Conservation (phyloP, 2,113 vertebrate species). For the Entomyzon cyanotis region DNA sequence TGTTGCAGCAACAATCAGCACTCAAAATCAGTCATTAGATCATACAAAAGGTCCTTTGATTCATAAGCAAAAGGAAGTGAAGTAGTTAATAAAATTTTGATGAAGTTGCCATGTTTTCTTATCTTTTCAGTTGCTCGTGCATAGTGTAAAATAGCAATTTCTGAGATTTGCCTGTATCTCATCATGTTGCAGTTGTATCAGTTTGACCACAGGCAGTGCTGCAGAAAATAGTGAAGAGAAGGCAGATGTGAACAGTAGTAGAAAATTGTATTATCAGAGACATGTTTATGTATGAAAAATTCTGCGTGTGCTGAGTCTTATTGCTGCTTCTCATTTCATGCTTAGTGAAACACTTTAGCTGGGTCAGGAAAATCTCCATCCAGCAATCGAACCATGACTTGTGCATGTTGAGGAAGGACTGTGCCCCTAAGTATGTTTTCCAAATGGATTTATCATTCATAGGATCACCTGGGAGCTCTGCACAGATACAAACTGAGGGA, state of each 20-base stretch:
- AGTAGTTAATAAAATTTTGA: not conserved
- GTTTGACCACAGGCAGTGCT: not conserved
- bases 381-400: not conserved
- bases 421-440: not conserved
- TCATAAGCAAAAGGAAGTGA: not conserved
- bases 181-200: not conserved
- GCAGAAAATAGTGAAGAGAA: not conserved
- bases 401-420: not conserved
- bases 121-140: not conserved
- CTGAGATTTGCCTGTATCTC: not conserved
- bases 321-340: not conserved
- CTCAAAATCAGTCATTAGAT: not conserved
- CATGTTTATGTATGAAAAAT: not conserved
- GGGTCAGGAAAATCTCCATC: not conserved
- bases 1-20: not conserved
- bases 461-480: not conserved
- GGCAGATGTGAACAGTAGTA: not conserved
- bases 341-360: not conserved
- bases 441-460: fast-evolving
- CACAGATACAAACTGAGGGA: not conserved
- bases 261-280: not conserved
- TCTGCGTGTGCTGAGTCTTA: fast-evolving
- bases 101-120: not conserved
- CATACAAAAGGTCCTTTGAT: not conserved
- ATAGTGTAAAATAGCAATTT: not conserved